phyloP scores from a whole-genome alignment of 37 sponge, comb jelly and placozoan species.

The Oopsacas minuta region DNA sequence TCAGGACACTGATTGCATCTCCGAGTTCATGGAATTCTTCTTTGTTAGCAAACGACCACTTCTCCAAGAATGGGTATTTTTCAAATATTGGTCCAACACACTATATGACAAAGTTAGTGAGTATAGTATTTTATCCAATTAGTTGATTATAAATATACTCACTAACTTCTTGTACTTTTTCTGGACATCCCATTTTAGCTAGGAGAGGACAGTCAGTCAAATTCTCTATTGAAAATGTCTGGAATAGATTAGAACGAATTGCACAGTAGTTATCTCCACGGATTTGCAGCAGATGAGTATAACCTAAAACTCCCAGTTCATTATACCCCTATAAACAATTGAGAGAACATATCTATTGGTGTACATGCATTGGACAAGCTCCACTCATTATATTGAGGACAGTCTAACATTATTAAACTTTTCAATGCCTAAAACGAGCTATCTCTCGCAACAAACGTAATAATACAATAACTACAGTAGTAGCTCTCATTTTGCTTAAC shows the following conservation, averaged over 20 bases:
- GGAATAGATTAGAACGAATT: background rate
- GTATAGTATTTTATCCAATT: background rate
- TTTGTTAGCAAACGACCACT: constrained; percentile 10
- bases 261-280: constrained; percentile 19
- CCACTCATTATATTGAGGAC: too few species aligned
- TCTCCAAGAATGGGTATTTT: background rate
- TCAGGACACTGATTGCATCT: background rate
- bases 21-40: background rate
- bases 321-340: background rate
- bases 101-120: background rate
- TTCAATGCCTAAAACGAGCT: too few species aligned
- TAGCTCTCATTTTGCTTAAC: too few species aligned
- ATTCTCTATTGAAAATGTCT: background rate
- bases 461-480: too few species aligned
- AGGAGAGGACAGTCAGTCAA: background rate
- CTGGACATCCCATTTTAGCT: background rate
- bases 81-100: background rate
- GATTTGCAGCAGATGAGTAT: background rate
- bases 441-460: too few species aligned
- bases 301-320: background rate
- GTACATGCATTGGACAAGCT: too few species aligned
- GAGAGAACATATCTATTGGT: too few species aligned
- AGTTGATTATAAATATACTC: background rate
- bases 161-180: background rate
- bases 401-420: too few species aligned